These are phyloP conservation scores for Trachymyrmex septentrionalis DNA, from an alignment of 1,140 invertebrate genomes.

Conservation along the genomic window DNA sequence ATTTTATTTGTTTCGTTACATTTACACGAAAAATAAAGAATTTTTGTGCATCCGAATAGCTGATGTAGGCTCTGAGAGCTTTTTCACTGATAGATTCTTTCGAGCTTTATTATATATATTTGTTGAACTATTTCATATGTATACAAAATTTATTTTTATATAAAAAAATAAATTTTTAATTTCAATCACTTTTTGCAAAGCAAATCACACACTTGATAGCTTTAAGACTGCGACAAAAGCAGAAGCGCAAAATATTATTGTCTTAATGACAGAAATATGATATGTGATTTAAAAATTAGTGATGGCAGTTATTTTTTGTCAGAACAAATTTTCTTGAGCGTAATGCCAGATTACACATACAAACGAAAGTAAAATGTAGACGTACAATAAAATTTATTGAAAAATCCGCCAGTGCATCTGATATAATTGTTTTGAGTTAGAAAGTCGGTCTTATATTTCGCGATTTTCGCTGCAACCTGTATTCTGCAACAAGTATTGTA, in stretches of 20 bases:
- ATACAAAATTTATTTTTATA: too few species aligned
- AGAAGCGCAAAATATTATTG: background rate
- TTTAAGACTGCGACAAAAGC: background rate
- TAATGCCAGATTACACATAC: background rate
- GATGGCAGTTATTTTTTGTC: background rate
- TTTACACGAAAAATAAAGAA: too few species aligned
- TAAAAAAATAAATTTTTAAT: too few species aligned
- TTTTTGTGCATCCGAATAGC: too few species aligned
- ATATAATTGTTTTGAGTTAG: background rate
- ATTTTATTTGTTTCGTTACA: too few species aligned
- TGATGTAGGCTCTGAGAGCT: too few species aligned
- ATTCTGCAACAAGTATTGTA: conserved; percentile 1
- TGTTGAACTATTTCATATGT: too few species aligned
- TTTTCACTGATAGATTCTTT: too few species aligned
- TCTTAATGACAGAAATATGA: background rate
- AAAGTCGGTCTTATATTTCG: background rate
- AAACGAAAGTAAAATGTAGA: background rate
- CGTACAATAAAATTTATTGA: background rate
- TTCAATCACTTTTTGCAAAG: too few species aligned
- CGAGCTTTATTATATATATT: too few species aligned
- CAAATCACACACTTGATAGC: too few species aligned
- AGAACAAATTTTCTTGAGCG: background rate
- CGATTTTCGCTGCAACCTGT: background rate
- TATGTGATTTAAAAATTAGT: background rate
- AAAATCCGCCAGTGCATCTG: background rate